These are phyloP conservation scores for Yponomeuta sedellus DNA, from an alignment of 2,888 invertebrate genomes.

Conservation along the genomic window DNA sequence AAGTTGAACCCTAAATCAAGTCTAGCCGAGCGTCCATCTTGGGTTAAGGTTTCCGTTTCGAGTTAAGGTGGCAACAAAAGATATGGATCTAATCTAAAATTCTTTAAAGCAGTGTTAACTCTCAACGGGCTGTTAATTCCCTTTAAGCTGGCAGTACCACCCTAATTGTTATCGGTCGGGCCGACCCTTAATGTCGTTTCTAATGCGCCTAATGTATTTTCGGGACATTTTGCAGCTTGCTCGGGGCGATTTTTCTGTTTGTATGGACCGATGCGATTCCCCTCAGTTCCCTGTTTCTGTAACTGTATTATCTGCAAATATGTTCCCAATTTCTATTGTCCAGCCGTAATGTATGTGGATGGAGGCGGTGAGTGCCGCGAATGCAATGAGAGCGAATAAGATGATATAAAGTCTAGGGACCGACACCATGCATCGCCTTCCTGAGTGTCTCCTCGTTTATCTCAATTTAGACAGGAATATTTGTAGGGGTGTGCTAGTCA, in stretches of 20 bases:
- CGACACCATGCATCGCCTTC: conserved; percentile 18
- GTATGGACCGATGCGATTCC: conserved; percentile 57
- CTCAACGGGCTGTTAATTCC: conserved; percentile 64
- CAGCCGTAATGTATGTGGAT: conserved; percentile 48
- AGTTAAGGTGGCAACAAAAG: conserved; percentile 5
- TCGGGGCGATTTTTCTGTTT: conserved; percentile 71
- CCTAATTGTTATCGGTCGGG: conserved; percentile 71
- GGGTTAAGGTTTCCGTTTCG: too few relatives aligned
- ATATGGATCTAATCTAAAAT: conserved; percentile 5
- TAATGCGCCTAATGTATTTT: conserved; percentile 75
- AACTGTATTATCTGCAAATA: conserved; percentile 73
- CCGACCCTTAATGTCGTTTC: conserved; percentile 71
- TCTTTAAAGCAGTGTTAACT: conserved; percentile 62
- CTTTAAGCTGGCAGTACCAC: conserved; percentile 66
- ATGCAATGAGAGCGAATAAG: conserved; percentile 68
- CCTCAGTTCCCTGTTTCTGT: conserved; percentile 50
- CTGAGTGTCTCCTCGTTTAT: conserved; percentile 30
- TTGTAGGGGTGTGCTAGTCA: neutral
- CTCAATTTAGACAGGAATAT: neutral
- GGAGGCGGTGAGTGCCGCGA: conserved; percentile 43
- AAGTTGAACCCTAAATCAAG: neutral
- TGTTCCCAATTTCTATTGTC: conserved; percentile 74
- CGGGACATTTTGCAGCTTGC: conserved; percentile 75
- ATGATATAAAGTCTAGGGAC: conserved; percentile 40
- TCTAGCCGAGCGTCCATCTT: neutral